Percentiles rank a stretch among this genome's conserved stretches.
Conservation (phyloP, 2,888 invertebrate species). For the Gymnoscelis rufifasciata region DNA sequence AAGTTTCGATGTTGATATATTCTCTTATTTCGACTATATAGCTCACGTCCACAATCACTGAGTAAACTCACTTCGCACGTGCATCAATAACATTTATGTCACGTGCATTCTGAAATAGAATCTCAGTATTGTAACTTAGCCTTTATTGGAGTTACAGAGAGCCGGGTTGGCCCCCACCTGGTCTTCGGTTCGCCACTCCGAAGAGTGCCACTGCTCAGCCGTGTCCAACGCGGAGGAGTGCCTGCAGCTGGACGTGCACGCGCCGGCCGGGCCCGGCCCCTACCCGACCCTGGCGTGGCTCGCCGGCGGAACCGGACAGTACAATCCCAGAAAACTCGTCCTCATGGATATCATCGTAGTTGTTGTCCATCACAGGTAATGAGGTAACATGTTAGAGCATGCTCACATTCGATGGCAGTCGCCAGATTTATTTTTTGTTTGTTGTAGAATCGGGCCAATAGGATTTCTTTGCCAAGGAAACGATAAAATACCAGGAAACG, state of each 20-base stretch:
- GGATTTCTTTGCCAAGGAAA: constrained; percentile 60
- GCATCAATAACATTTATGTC: too few species aligned
- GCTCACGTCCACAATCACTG: too few species aligned
- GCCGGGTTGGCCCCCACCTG: constrained; percentile 60
- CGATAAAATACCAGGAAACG: constrained; percentile 61
- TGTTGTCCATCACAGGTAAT: constrained; percentile 60
- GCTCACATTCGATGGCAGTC: background rate
- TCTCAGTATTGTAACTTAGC: too few species aligned
- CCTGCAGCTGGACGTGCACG: constrained; percentile 82
- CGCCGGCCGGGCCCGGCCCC: constrained; percentile 53
- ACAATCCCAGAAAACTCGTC: constrained; percentile 51
- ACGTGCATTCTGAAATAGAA: too few species aligned
- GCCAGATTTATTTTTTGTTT: background rate
- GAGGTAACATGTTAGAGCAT: too few species aligned
- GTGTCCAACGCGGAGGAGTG: constrained; percentile 77
- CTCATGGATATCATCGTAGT: constrained; percentile 54
- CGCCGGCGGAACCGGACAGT: constrained; percentile 46
- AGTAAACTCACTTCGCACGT: too few species aligned
- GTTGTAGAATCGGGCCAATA: constrained; percentile 52
- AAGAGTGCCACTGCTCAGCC: constrained; percentile 40
- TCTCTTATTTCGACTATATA: too few species aligned
- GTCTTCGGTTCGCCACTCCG: constrained; percentile 48
- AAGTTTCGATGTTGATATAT: too few species aligned
- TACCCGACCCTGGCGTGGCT: constrained; percentile 67
- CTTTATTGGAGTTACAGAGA: too few species aligned